Evolutionary conservation across 2,797 vertebrate species (phyloP).

Genomic region (Hemibagrus guttatus): DNA sequence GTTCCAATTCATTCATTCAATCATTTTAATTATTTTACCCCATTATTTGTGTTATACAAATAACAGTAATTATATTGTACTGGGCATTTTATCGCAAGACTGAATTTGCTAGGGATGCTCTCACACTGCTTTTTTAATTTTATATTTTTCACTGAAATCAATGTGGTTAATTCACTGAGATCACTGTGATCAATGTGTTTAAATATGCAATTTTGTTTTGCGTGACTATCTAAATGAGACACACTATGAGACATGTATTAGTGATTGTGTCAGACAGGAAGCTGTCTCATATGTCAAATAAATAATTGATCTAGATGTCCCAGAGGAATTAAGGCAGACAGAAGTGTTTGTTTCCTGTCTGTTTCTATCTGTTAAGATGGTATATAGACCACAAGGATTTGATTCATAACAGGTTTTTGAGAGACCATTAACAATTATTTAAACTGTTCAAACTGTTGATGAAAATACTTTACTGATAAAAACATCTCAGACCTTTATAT

Average conservation of each 20-base stretch:
- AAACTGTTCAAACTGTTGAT: neutral
- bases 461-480: neutral
- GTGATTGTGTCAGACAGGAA: constrained; percentile 48
- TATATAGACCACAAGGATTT: constrained; percentile 53
- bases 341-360: constrained; percentile 69
- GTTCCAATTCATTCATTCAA: neutral
- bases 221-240: constrained; percentile 46
- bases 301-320: constrained; percentile 78
- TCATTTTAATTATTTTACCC: neutral
- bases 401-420: constrained; percentile 34
- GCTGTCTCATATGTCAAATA: constrained; percentile 63
- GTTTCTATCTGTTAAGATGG: constrained; percentile 69
- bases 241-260: constrained; percentile 63
- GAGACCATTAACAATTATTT: neutral
- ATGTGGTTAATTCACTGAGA: neutral
- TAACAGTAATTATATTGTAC: neutral
- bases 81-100: constrained; percentile 2
- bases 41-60: neutral
- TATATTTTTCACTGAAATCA: neutral
- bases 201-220: constrained; percentile 3
- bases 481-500: neutral
- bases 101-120: neutral
- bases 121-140: neutral
- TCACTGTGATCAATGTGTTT: neutral
- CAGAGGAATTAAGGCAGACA: constrained; percentile 70